phyloP scores from a whole-genome alignment of 2,797 vertebrate genomes.

The Phylloscopus collybita region DNA sequence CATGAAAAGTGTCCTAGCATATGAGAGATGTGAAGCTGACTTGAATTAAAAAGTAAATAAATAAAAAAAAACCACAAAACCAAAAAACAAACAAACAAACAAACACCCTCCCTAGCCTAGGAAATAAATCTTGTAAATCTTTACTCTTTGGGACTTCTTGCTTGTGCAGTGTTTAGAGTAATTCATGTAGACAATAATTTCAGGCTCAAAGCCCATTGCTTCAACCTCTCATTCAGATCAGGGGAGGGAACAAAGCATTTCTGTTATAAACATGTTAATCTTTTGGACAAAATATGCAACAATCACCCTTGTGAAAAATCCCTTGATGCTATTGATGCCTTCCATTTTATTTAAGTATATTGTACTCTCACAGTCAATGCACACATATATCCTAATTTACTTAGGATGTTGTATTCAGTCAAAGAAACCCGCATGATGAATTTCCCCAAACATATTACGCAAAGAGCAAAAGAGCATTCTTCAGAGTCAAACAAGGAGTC shows the following conservation, averaged over 20 bases:
- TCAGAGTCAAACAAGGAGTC: slow-evolving; percentile 44
- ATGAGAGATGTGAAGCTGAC: neutral
- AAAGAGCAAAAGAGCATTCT: slow-evolving; percentile 30
- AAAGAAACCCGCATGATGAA: neutral
- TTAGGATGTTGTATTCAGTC: neutral
- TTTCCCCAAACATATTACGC: neutral
- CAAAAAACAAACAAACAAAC: too few species aligned
- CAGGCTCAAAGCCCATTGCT: neutral
- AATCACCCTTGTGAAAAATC: neutral
- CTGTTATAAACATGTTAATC: neutral
- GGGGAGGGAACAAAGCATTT: neutral
- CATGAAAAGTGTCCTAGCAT: neutral
- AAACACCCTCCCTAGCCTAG: neutral
- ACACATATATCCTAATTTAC: neutral
- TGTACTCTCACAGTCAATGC: neutral
- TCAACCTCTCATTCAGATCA: neutral
- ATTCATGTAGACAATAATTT: neutral
- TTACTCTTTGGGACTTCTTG: neutral
- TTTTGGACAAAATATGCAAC: neutral
- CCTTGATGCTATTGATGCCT: neutral
- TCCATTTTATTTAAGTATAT: neutral
- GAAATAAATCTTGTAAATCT: neutral
- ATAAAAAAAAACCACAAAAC: neutral
- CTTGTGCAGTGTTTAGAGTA: neutral
- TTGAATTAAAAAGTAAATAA: neutral